Evolutionary conservation across 2,888 invertebrate genomes (phyloP), one percentile per base, ranked within the genome.

Genomic region (Acrobasis consociella): DNA sequence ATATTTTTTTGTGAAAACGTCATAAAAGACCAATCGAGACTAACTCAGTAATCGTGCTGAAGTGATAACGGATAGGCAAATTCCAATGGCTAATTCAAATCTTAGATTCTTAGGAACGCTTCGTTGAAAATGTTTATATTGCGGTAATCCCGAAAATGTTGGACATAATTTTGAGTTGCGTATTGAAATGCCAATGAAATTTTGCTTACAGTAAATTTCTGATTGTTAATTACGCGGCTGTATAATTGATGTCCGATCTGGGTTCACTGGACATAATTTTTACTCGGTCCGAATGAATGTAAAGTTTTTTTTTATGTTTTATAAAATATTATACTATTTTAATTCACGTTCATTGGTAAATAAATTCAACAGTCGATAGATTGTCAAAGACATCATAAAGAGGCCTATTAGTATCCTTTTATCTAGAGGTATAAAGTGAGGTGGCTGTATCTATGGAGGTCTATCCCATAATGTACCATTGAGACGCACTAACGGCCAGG

Each of bases 211-310:
- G 42, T 5, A 58, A 46, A 37, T 55, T 39, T 10, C 11, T 55
- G 39, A 55, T 55, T 55, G 39, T 55, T 55, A 55, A 55, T 55
- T 55, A 55, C 39, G 39, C 38, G 55, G 39, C n/a, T 39, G 37
- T 17, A 16, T 39, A 42, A 58, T 58, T 58, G 56, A 42, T 10
- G 42, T 42, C 56, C 17, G 1, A 58, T 46, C 17, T 16, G 16
- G 3, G 17, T 13, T 22, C 31, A 31, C 5, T 52, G 17, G 10
- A 9, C 22, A 7, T 22, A 16, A 31, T 31, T 56, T 46, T 46
- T 46, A n/a, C 10, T 13, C 11, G n/a, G 1, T n/a, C 7, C 46
- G 11, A 2, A 11, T n/a, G 13, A 46, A 46, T 13, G n/a, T 46
- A 0, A 8, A 31, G 7, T 31, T 42, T 42, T 39, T 7, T 3